Evolutionary conservation across 2,797 vertebrate genomes (phyloP).

Genomic region (Falco rusticolus): DNA sequence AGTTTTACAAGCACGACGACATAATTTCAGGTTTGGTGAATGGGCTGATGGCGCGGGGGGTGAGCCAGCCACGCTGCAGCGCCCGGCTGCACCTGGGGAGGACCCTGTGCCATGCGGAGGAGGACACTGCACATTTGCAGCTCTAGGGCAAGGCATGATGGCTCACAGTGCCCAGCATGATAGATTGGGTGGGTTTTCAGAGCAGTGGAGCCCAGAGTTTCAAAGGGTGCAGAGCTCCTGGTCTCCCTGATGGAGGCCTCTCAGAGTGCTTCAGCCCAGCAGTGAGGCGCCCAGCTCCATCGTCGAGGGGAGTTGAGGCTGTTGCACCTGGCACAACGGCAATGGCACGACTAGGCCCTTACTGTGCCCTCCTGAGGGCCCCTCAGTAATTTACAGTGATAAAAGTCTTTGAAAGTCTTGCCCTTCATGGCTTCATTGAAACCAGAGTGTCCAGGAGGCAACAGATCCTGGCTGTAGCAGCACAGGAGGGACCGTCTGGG

Average conservation of each 20-base stretch:
- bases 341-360: background rate
- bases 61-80: background rate
- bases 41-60: background rate
- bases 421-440: background rate
- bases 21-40: background rate
- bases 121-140: background rate
- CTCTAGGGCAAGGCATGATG: background rate
- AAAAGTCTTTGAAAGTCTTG: background rate
- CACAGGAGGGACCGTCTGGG: background rate
- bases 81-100: background rate
- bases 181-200: background rate
- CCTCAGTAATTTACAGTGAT: background rate
- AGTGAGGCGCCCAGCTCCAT: background rate
- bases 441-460: background rate
- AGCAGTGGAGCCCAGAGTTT: background rate
- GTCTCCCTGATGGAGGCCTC: background rate
- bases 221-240: accelerated
- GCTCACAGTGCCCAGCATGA: background rate
- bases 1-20: background rate
- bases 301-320: background rate
- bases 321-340: accelerated
- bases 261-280: background rate
- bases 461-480: background rate
- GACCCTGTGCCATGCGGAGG: accelerated
- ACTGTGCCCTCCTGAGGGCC: background rate